These are phyloP conservation scores for Tragelaphus strepsiceros DNA, from an alignment of 2,113 vertebrate species.

Conservation along the genomic window DNA sequence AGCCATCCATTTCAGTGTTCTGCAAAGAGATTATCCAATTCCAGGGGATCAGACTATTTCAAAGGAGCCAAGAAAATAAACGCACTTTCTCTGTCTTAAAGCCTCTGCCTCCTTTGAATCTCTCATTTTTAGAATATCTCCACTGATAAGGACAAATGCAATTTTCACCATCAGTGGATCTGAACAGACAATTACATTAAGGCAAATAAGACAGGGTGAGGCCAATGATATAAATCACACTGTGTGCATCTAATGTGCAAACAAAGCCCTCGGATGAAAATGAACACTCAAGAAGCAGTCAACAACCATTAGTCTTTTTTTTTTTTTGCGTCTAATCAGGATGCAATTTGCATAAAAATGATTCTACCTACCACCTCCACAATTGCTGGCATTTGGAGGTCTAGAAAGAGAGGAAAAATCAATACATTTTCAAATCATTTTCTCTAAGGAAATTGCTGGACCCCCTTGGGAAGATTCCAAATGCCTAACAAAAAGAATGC, in stretches of 20 bases:
- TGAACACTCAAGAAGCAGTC: slow-evolving; percentile 45
- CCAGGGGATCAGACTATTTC: slow-evolving; percentile 22
- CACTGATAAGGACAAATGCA: slow-evolving; percentile 66
- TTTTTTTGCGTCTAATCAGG: slow-evolving; percentile 9
- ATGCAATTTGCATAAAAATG: slow-evolving; percentile 45
- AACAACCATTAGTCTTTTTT: not conserved
- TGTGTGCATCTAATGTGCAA: slow-evolving; percentile 42
- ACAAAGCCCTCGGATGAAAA: slow-evolving; percentile 55
- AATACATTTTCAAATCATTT: not conserved
- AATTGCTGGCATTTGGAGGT: not conserved
- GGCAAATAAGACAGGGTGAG: slow-evolving; percentile 66
- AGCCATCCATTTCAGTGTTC: not conserved
- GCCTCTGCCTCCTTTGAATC: slow-evolving; percentile 41
- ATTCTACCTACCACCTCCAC: slow-evolving; percentile 31
- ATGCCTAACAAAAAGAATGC: not conserved
- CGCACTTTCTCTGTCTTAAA: slow-evolving; percentile 39
- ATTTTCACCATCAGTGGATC: slow-evolving; percentile 75
- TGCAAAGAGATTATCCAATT: slow-evolving; percentile 37
- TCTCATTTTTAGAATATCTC: slow-evolving; percentile 52
- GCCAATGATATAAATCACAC: slow-evolving; percentile 44
- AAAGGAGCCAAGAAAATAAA: slow-evolving; percentile 44
- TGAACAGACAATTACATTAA: slow-evolving; percentile 72
- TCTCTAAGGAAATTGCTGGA: not conserved
- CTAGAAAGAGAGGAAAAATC: not conserved
- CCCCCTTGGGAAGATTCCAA: not conserved